phyloP scores from a whole-genome alignment of 2,797 vertebrate species.

The Acanthurus lineatus region DNA sequence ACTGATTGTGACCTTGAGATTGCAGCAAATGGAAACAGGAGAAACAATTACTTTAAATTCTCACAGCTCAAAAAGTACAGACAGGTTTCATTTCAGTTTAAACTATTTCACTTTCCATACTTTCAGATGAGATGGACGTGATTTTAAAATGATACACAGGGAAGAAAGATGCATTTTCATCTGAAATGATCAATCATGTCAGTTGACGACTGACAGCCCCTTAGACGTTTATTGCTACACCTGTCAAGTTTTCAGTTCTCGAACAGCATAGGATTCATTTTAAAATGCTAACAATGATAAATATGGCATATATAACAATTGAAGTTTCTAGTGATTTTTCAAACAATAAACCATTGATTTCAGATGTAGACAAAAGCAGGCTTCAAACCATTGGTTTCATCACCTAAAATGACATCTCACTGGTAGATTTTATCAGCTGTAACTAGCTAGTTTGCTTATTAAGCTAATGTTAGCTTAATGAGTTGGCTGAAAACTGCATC shows the following conservation, averaged over 20 bases:
- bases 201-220: background rate
- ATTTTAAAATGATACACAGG: background rate
- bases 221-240: background rate
- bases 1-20: conserved; percentile 44
- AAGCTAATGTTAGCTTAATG: no score
- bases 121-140: background rate
- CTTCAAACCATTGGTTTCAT: background rate
- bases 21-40: conserved; percentile 32
- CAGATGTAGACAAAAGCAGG: background rate
- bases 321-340: background rate
- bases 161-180: background rate
- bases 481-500: no score
- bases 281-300: background rate
- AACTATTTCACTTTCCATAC: background rate
- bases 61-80: background rate
- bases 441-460: background rate
- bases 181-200: background rate
- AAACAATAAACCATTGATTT: background rate
- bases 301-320: background rate
- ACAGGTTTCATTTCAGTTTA: background rate
- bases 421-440: background rate
- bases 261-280: background rate
- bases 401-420: background rate
- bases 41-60: conserved; percentile 35
- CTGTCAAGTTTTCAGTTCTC: background rate